These are phyloP conservation scores for Wasmannia auropunctata DNA, from an alignment of 1,140 invertebrate genomes.

Conservation along the genomic window DNA sequence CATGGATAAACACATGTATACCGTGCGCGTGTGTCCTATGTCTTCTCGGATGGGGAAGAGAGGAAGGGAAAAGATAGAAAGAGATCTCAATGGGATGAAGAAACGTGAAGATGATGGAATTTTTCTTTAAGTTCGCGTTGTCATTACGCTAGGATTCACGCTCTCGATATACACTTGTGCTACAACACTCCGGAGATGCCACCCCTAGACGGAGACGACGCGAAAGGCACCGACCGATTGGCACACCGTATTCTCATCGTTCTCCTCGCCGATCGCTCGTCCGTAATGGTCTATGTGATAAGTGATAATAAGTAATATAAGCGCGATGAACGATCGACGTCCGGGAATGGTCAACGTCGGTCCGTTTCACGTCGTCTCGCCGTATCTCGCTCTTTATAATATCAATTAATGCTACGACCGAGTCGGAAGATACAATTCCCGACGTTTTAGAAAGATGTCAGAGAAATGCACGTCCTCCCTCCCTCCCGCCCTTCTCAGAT, in stretches of 20 bases:
- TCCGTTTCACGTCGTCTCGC: conserved; percentile 40
- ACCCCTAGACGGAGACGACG: conserved; percentile 53
- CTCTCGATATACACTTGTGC: conserved; percentile 59
- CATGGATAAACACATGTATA: conserved; percentile 31
- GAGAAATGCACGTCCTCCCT: conserved; percentile 21
- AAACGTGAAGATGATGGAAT: background rate
- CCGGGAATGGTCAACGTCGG: background rate
- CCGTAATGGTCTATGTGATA: background rate
- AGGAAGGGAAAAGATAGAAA: conserved; percentile 36
- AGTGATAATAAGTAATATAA: too few relatives aligned
- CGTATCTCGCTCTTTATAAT: conserved; percentile 45
- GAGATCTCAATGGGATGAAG: conserved; percentile 10
- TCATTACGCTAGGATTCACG: conserved; percentile 45
- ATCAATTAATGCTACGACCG: conserved; percentile 68
- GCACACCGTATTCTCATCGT: background rate
- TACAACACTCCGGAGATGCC: conserved; percentile 68
- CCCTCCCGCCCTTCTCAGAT: too few relatives aligned
- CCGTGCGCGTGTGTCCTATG: conserved; percentile 61
- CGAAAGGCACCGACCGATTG: conserved; percentile 3
- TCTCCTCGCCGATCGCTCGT: too few relatives aligned
- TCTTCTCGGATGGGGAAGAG: conserved; percentile 41
- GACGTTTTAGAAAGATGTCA: conserved; percentile 30
- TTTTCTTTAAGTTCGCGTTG: background rate
- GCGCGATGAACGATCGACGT: background rate
- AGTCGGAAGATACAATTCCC: conserved; percentile 62